Percentiles rank a stretch among this genome's conserved stretches.
These are phyloP conservation scores for Phainopepla nitens DNA, from an alignment of 2,113 vertebrate genomes.

Conservation along the genomic window DNA sequence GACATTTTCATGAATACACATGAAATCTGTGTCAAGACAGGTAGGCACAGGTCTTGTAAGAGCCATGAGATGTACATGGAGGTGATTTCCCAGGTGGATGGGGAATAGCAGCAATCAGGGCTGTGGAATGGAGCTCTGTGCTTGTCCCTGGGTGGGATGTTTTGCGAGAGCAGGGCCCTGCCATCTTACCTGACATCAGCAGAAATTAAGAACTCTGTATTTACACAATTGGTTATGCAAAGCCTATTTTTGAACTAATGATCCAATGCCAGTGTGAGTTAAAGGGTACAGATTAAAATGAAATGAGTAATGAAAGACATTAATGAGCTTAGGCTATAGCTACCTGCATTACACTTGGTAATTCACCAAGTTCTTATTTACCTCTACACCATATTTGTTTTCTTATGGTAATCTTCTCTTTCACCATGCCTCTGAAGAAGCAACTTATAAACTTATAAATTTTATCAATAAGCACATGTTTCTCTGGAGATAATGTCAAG, in stretches of 20 bases:
- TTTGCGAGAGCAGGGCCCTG: neutral
- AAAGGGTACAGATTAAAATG: neutral
- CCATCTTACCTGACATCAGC: neutral
- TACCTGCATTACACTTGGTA: neutral
- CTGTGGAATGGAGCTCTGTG: neutral
- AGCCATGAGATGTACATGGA: neutral
- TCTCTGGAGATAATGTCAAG: neutral
- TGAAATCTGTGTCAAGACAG: neutral
- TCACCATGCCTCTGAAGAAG: neutral
- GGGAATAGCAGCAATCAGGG: fast-evolving
- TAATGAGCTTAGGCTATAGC: neutral
- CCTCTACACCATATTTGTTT: neutral
- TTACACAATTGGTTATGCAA: neutral
- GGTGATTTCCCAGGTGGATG: neutral
- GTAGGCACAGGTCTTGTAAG: neutral
- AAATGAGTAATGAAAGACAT: neutral
- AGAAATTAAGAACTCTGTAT: neutral
- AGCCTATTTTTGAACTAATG: neutral
- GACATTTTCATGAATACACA: neutral
- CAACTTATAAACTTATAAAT: neutral
- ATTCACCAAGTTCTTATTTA: neutral
- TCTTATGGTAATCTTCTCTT: neutral
- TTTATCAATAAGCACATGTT: neutral
- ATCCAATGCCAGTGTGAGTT: neutral
- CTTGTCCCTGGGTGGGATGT: neutral